Evolutionary conservation across 2,888 invertebrate genomes (phyloP).

Genomic region (Synergus japonicus): DNA sequence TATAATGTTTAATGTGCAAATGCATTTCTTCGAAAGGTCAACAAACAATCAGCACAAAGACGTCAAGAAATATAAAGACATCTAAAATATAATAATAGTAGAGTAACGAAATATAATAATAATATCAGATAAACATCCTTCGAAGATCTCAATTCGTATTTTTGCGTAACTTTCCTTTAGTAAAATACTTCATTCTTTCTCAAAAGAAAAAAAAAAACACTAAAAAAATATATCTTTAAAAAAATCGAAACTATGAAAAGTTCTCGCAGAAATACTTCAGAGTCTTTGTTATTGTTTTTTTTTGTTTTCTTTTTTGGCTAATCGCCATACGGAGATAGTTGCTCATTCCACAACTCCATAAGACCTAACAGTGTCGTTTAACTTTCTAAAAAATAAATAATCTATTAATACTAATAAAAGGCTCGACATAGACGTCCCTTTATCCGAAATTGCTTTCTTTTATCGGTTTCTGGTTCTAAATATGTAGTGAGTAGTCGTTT

Average conservation of each 20-base stretch:
- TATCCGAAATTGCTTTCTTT: background rate
- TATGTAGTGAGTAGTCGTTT: constrained; percentile 35
- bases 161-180: constrained; percentile 13
- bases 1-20: constrained; percentile 47
- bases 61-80: constrained; percentile 30
- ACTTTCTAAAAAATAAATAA: constrained; percentile 51
- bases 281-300: background rate
- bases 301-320: constrained; percentile 43
- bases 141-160: constrained; percentile 22
- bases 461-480: constrained; percentile 17
- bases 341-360: constrained; percentile 50
- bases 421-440: background rate
- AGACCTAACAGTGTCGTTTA: constrained; percentile 8
- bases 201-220: constrained; percentile 28
- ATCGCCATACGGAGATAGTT: constrained; percentile 56
- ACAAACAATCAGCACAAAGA: background rate
- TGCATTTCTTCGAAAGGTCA: constrained; percentile 40
- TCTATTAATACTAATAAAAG: constrained; percentile 46
- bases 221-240: constrained; percentile 32
- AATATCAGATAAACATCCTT: background rate
- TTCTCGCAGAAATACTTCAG: constrained; percentile 53
- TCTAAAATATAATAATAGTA: too few relatives aligned
- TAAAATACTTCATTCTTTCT: background rate
- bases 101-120: background rate
- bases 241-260: constrained; percentile 47